A percentile compares a stretch with the other conserved stretches of the same genome.
Evolutionary conservation across 1,140 invertebrate species (phyloP).

Genomic region (Psilanteris sp.): DNA sequence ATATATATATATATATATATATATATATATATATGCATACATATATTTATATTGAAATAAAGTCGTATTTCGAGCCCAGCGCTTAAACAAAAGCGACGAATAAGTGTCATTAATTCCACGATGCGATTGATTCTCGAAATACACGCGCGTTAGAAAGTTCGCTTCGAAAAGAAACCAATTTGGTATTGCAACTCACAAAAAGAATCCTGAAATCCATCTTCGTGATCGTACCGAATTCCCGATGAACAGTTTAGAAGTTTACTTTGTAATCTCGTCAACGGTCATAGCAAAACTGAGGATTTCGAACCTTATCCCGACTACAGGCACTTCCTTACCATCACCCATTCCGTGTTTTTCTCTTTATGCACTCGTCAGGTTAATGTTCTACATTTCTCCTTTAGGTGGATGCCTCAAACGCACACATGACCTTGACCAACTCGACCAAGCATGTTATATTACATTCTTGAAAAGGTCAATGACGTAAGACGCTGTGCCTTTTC

Average conservation of each 20-base stretch:
- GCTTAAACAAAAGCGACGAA: too few species aligned
- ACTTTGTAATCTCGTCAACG: conserved; percentile 69
- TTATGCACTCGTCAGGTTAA: conserved; percentile 66
- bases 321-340: conserved; percentile 70
- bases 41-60: too few species aligned
- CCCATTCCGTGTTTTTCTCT: conserved; percentile 61
- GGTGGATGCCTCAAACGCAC: conserved; percentile 44
- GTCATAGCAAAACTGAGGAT: conserved; percentile 77
- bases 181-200: conserved; percentile 75
- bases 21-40: too few species aligned
- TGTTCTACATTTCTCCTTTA: conserved; percentile 71
- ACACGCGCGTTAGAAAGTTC: too few species aligned
- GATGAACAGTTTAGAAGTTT: conserved; percentile 11
- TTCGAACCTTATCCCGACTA: conserved; percentile 66
- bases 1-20: too few species aligned
- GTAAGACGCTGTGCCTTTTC: conserved; percentile 8
- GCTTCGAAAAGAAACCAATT: too few species aligned
- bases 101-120: too few species aligned
- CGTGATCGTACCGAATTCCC: not conserved
- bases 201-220: conserved; percentile 75
- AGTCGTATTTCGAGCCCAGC: too few species aligned
- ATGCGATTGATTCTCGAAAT: too few species aligned
- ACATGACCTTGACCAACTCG: conserved; percentile 74
- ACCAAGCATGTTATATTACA: conserved; percentile 46
- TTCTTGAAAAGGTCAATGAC: conserved; percentile 61